These are phyloP conservation scores for Calidris pugnax DNA, from an alignment of 2,113 vertebrate genomes.

Conservation along the genomic window DNA sequence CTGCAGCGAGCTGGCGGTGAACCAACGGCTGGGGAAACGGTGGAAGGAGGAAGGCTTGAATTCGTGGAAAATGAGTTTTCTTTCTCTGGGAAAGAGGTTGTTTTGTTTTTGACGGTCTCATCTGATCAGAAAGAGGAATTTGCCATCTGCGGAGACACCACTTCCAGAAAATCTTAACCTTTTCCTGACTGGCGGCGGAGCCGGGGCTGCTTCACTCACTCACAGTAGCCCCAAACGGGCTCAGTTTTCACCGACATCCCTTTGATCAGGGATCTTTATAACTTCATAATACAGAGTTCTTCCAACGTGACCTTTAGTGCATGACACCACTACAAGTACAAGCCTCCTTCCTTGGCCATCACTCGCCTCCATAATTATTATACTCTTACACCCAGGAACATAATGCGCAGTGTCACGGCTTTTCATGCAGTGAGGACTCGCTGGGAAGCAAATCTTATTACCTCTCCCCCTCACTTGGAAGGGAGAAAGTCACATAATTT, in stretches of 20 bases:
- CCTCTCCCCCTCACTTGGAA: background rate
- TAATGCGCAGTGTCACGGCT: background rate
- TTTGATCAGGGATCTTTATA: background rate
- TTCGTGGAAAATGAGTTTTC: constrained; percentile 54
- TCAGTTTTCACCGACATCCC: background rate
- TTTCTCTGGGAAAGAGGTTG: constrained; percentile 52
- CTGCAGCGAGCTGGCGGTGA: constrained; percentile 15
- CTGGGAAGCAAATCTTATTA: background rate
- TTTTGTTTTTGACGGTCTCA: constrained; percentile 46
- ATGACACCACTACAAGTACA: background rate
- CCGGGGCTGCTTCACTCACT: background rate
- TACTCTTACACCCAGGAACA: background rate
- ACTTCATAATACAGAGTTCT: background rate
- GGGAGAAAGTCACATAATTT: background rate
- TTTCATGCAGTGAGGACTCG: background rate
- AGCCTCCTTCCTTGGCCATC: background rate
- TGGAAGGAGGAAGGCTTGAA: constrained; percentile 51
- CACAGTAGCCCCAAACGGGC: background rate
- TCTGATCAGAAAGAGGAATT: constrained; percentile 65
- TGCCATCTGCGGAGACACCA: constrained; percentile 44
- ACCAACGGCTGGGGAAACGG: constrained; percentile 29
- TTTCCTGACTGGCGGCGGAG: background rate
- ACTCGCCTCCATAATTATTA: background rate
- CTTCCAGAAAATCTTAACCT: constrained; percentile 62
- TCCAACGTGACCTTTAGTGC: background rate